Conservation (phyloP, 2,888 invertebrate genomes). For the Brachypterus glaber region DNA sequence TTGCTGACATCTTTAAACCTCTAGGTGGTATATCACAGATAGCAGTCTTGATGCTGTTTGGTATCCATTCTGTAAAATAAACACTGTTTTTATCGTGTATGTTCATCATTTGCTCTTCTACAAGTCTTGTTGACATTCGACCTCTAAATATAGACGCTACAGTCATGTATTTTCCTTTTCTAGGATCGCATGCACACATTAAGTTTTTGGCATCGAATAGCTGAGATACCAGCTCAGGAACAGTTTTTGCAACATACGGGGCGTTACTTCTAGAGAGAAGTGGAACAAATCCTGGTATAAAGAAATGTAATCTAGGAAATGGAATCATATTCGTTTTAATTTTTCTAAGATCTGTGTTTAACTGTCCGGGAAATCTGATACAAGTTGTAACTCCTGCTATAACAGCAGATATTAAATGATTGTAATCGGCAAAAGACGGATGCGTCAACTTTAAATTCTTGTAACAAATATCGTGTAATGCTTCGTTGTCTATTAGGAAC, state of each 20-base stretch:
- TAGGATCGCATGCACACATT: slow-evolving; percentile 84
- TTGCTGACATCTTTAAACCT: slow-evolving; percentile 57
- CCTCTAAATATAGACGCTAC: slow-evolving; percentile 76
- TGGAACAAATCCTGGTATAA: slow-evolving; percentile 58
- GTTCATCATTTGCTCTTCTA: slow-evolving; percentile 53
- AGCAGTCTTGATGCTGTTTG: slow-evolving; percentile 63
- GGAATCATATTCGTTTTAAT: slow-evolving; percentile 55
- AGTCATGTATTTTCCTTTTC: slow-evolving; percentile 69
- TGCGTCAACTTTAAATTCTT: slow-evolving; percentile 49
- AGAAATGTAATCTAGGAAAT: slow-evolving; percentile 57
- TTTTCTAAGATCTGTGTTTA: slow-evolving; percentile 58
- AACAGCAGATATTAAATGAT: slow-evolving; percentile 48
- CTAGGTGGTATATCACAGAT: slow-evolving; percentile 63
- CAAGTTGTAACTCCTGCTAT: slow-evolving; percentile 54
- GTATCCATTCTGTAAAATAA: slow-evolving; percentile 59
- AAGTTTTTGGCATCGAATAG: slow-evolving; percentile 80
- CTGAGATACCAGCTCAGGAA: slow-evolving; percentile 68
- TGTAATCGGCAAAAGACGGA: slow-evolving; percentile 49
- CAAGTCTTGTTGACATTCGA: slow-evolving; percentile 54
- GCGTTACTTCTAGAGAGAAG: slow-evolving; percentile 49
- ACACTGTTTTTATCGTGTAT: slow-evolving; percentile 59
- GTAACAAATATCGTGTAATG: slow-evolving; percentile 51
- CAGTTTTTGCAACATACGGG: slow-evolving; percentile 64
- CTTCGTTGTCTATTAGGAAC: slow-evolving; percentile 54
- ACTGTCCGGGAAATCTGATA: slow-evolving; percentile 59